A percentile compares a stretch with the other conserved stretches of the same genome.
Evolutionary conservation across 2,888 invertebrate genomes (phyloP).

Genomic region (Rhopalosiphum nymphaeae): DNA sequence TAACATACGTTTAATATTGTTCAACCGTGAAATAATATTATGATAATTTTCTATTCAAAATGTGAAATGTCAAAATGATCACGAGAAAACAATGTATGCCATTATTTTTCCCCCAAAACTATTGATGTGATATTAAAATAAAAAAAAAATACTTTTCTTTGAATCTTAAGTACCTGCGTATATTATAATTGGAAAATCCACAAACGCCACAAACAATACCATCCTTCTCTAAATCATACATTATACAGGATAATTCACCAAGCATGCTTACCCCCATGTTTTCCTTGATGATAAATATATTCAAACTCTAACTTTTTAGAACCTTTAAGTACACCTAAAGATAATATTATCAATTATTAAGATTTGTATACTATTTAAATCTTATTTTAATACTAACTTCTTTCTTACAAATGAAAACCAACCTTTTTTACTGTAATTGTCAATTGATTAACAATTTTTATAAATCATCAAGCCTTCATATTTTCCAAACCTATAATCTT

Average conservation of each 20-base stretch:
- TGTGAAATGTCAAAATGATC: not conserved
- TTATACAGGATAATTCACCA: not conserved
- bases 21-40: constrained; percentile 8
- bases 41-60: not conserved
- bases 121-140: not conserved
- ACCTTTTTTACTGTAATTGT: not conserved
- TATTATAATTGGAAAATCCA: not conserved
- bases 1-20: constrained; percentile 11
- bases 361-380: not conserved
- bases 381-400: not conserved
- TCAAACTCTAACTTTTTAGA: not conserved
- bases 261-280: not conserved
- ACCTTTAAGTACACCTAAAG: not conserved
- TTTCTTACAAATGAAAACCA: not conserved
- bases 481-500: not conserved
- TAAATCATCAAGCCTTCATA: not conserved
- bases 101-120: not conserved
- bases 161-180: not conserved
- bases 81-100: not conserved
- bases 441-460: not conserved
- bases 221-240: not conserved
- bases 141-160: not conserved
- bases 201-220: not conserved
- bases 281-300: not conserved
- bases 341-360: not conserved